A percentile compares a stretch with the other conserved stretches of the same genome.
Evolutionary conservation across 1,140 invertebrate genomes (phyloP).

Genomic region (Drosophila nebulosa): DNA sequence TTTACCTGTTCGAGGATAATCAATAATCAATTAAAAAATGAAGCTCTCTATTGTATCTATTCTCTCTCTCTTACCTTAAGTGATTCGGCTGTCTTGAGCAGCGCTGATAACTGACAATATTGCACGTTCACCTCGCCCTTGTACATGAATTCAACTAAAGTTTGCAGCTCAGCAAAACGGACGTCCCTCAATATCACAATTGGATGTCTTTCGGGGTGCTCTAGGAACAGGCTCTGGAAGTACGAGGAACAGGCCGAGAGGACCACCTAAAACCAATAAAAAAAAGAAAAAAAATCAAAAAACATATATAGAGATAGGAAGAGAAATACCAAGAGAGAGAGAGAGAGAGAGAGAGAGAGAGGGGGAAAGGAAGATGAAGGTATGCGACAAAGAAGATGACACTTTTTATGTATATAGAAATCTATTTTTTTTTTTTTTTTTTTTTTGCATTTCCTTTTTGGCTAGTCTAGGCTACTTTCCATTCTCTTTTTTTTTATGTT

Average conservation of each 20-base stretch:
- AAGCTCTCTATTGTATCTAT: no score
- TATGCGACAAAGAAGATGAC: no score
- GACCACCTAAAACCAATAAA: conserved; percentile 84
- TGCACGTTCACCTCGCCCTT: conserved; percentile 96
- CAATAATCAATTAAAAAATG: background rate
- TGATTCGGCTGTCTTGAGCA: conserved; percentile 95
- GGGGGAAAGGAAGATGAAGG: no score
- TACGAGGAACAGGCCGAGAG: conserved; percentile 96
- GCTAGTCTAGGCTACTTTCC: conserved; percentile 9
- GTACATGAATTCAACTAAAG: conserved; percentile 98
- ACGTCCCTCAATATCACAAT: conserved; percentile 97
- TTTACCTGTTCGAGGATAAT: conserved; percentile 84
- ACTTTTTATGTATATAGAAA: background rate
- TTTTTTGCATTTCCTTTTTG: background rate
- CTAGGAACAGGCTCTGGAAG: conserved; percentile 94
- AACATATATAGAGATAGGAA: background rate
- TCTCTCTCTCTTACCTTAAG: conserved; percentile 85
- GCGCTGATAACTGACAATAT: conserved; percentile 93
- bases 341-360: no score
- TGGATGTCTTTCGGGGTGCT: conserved; percentile 94
- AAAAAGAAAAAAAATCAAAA: background rate
- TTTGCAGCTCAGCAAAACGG: conserved; percentile 92
- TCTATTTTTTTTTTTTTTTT: conserved; percentile 11
- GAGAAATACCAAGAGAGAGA: no score
- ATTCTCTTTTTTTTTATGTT: conserved; percentile 14